phyloP scores from a whole-genome alignment of 1,140 invertebrate genomes.

The Dryas iulia region DNA sequence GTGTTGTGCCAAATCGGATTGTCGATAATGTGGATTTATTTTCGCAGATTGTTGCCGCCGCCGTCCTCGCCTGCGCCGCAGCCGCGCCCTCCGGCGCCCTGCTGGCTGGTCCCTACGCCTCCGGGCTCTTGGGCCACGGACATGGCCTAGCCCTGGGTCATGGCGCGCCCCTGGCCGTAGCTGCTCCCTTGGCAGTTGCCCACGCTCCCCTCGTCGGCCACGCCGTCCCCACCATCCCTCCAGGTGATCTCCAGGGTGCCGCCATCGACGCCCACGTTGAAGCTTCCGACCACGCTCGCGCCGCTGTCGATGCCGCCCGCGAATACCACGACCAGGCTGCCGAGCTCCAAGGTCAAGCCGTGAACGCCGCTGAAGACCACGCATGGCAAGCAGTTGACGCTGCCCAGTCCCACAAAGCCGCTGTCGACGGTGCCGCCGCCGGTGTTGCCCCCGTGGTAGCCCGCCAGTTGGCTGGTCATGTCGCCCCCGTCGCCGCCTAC shows the following conservation, averaged over 20 bases:
- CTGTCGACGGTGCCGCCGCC: slow-evolving; percentile 80
- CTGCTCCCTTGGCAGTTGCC: slow-evolving; percentile 54
- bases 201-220: slow-evolving; percentile 56
- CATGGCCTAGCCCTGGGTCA: slow-evolving; percentile 29
- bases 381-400: slow-evolving; percentile 79
- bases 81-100: slow-evolving; percentile 63
- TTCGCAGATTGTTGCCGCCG: slow-evolving; percentile 70
- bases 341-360: slow-evolving; percentile 80
- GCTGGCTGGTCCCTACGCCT: slow-evolving; percentile 58
- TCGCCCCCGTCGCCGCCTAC: slow-evolving; percentile 32
- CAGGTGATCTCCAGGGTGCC: slow-evolving; percentile 64
- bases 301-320: slow-evolving; percentile 64
- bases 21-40: slow-evolving; percentile 46
- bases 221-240: slow-evolving; percentile 65
- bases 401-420: slow-evolving; percentile 78
- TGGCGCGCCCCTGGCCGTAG: slow-evolving; percentile 47
- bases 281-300: slow-evolving; percentile 65
- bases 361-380: slow-evolving; percentile 80
- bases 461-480: slow-evolving; percentile 61
- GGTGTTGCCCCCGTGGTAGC: slow-evolving; percentile 80
- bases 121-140: slow-evolving; percentile 47
- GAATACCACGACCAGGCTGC: slow-evolving; percentile 81
- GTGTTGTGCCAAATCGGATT: slow-evolving; percentile 50
- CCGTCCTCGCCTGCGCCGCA: slow-evolving; percentile 72
- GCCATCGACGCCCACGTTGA: slow-evolving; percentile 74